Conservation (phyloP, 2,888 invertebrate species). For the Arenicola marina region DNA sequence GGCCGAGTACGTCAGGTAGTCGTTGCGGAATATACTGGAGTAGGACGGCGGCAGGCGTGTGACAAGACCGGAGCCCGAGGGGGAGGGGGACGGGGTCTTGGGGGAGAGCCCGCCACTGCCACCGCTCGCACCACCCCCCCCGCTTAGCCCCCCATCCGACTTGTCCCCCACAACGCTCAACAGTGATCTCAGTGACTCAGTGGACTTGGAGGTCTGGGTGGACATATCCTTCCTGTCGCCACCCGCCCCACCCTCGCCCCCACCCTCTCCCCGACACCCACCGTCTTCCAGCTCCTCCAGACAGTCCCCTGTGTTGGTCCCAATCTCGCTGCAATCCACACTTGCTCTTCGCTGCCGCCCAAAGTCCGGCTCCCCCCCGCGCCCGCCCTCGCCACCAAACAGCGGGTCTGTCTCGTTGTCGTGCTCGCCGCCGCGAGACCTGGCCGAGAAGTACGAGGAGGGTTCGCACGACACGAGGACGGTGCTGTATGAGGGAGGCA, state of each 20-base stretch:
- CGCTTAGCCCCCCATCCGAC: too few relatives aligned
- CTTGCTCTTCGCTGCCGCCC: too few relatives aligned
- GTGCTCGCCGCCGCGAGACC: neutral
- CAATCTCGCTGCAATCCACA: neutral
- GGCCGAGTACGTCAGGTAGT: neutral
- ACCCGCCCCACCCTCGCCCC: neutral
- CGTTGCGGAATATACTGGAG: slow-evolving; percentile 1
- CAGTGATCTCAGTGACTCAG: too few relatives aligned
- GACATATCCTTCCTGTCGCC: neutral
- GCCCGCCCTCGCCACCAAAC: neutral
- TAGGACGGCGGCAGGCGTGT: neutral
- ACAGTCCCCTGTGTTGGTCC: neutral
- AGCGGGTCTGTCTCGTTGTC: neutral
- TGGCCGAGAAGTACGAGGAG: neutral
- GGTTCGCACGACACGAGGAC: slow-evolving; percentile 12
- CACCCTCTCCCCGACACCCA: neutral
- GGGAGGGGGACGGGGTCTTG: neutral
- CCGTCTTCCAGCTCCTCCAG: neutral
- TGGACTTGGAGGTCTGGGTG: neutral
- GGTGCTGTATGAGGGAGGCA: slow-evolving; percentile 27
- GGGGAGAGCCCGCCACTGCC: neutral
- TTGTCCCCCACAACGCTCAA: too few relatives aligned
- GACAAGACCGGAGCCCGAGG: neutral
- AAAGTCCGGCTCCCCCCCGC: neutral
- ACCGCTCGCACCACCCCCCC: neutral